Evolutionary conservation across 2,888 invertebrate genomes (phyloP), one percentile per base, ranked within the genome.

Genomic region (Calliphora vomitoria): DNA sequence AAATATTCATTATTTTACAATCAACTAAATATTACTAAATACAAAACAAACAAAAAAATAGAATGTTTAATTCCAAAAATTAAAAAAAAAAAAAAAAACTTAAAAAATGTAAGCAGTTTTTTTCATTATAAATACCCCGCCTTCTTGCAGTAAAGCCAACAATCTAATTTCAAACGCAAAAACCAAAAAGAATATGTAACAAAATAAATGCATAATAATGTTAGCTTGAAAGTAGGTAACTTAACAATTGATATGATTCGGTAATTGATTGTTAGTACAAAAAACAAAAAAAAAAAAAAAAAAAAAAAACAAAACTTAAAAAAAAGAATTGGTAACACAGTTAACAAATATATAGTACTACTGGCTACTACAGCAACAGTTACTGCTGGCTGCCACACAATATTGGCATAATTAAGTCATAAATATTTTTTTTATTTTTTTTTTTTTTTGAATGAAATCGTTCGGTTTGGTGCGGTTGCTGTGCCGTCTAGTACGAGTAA

Each of bases 381-480:
- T 76, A 75, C 72, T 68, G 68, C 68, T 68, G 64, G 47, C 78
- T 82, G 69, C 75, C 68, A 81, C 55, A 81, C 62, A 75, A 76
- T 71, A 64, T 75, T 80, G 85, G 80, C 53, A 85, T 82, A 82
- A 87, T 87, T 85, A 87, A 87, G 74, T 87, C 85, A 87, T 85
- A 87, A 47, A 38, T 85, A 58, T 86, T 50, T 35, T 11, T 75
- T 60, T 38, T n/a, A 38, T 85, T 50, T 86, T 50, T 35, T 11
- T 75, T 60, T 38, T n/a, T 76, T 81, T 74, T 76, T 85, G 69
- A 72, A 80, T 80, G 68, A 50, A 68, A 76, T 74, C 47, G 18
- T 8, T 55, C 11, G 44, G 13, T 69, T 78, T 78, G 55, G 38
- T 60, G 66, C 66, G 58, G 44, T 20, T 62, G 71, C 58, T 82